Conservation (phyloP, 2,888 invertebrate species). For the Pherbina coryleti region DNA sequence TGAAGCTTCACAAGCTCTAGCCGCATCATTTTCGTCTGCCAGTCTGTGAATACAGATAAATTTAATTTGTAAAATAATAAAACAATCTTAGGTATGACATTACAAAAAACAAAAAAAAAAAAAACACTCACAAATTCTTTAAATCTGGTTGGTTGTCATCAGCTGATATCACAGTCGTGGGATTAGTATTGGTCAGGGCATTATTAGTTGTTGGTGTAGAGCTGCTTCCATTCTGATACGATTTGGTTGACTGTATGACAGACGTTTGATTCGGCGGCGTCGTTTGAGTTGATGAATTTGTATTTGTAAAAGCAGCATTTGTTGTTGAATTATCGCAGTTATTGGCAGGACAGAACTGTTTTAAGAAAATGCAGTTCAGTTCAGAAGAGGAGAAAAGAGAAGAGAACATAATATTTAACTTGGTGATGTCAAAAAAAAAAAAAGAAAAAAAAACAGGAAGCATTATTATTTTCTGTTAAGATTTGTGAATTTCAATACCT, state of each 20-base stretch:
- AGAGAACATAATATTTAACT: slow-evolving; percentile 12
- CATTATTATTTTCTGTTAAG: slow-evolving; percentile 36
- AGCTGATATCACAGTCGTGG: slow-evolving; percentile 51
- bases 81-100: neutral
- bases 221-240: slow-evolving; percentile 66
- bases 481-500: slow-evolving; percentile 69
- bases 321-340: slow-evolving; percentile 41
- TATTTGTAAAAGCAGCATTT: slow-evolving; percentile 24
- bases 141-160: slow-evolving; percentile 53
- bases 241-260: slow-evolving; percentile 84
- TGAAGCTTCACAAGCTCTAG: slow-evolving; percentile 44
- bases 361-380: neutral
- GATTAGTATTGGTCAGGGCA: slow-evolving; percentile 46
- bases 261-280: slow-evolving; percentile 77
- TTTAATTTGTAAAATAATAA: neutral
- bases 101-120: slow-evolving; percentile 1
- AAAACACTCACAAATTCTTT: slow-evolving; percentile 52
- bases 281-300: slow-evolving; percentile 48
- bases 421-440: slow-evolving; percentile 7
- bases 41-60: slow-evolving; percentile 47
- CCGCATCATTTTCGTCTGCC: slow-evolving; percentile 52
- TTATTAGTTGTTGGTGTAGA: slow-evolving; percentile 39
- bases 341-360: slow-evolving; percentile 54
- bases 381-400: neutral
- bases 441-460: no score